Evolutionary conservation across 2,797 vertebrate species (phyloP).

Genomic region (Myotis daubentonii): DNA sequence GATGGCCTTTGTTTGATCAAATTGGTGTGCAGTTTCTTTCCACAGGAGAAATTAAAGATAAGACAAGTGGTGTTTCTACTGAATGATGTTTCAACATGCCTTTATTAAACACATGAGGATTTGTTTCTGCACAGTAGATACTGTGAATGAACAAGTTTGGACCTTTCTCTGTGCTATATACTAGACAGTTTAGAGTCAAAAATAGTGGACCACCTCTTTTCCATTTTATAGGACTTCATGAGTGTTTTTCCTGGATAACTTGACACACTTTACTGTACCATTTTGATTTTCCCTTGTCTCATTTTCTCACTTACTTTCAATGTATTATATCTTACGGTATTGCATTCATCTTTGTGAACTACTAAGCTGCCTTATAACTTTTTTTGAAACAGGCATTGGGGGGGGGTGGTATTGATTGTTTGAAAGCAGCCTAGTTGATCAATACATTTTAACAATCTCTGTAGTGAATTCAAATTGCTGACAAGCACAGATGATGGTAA

Average conservation of each 20-base stretch:
- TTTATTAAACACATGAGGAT: background rate
- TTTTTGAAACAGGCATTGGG: background rate
- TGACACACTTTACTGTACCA: background rate
- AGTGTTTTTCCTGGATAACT: background rate
- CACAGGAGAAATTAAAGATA: background rate
- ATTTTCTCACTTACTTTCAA: background rate
- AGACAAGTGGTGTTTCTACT: background rate
- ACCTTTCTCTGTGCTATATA: background rate
- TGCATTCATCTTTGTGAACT: background rate
- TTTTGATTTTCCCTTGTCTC: background rate
- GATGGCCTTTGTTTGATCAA: background rate
- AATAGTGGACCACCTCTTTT: background rate
- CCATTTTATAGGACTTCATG: background rate
- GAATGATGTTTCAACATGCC: background rate
- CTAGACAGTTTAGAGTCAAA: background rate
- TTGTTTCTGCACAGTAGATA: background rate
- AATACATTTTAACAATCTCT: background rate
- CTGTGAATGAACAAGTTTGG: background rate
- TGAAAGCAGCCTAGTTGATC: background rate
- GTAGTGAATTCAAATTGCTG: slow-evolving; percentile 24
- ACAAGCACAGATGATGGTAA: background rate
- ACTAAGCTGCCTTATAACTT: background rate
- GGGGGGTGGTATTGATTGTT: background rate
- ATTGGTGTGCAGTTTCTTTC: background rate
- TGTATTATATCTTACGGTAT: background rate